Conservation (phyloP, 1,140 invertebrate species). For the Lepidurus couesii region DNA sequence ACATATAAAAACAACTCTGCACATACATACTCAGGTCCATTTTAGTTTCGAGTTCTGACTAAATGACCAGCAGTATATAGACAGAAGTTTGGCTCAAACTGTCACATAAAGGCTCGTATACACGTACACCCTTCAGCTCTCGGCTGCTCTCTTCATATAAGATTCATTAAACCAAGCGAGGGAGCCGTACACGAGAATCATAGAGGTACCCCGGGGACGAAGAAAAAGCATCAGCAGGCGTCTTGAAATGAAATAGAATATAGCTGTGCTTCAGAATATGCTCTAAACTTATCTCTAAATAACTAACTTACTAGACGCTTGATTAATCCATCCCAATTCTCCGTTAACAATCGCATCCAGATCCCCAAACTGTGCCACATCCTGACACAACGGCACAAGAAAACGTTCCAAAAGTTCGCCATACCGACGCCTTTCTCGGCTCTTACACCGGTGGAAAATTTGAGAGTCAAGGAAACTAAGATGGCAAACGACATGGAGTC, state of each 20-base stretch:
- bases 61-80: not conserved
- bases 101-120: not conserved
- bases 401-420: too few species aligned
- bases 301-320: not conserved
- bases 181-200: constrained; percentile 7
- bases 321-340: too few species aligned
- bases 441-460: too few species aligned
- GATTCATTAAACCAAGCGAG: not conserved
- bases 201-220: not conserved
- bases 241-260: not conserved
- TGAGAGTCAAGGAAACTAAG: too few species aligned
- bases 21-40: not conserved
- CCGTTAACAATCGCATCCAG: too few species aligned
- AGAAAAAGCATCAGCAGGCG: not conserved
- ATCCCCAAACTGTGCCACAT: too few species aligned
- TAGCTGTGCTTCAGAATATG: not conserved
- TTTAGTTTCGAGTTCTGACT: not conserved
- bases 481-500: too few species aligned
- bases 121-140: not conserved
- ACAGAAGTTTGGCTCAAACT: not conserved
- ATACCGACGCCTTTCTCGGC: too few species aligned
- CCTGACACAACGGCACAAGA: too few species aligned
- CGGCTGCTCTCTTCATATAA: not conserved
- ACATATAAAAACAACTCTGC: too few species aligned
- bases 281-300: not conserved